Evolutionary conservation across 2,888 invertebrate genomes (phyloP), one percentile per base, ranked within the genome.

Genomic region (Hydriomena furcata): DNA sequence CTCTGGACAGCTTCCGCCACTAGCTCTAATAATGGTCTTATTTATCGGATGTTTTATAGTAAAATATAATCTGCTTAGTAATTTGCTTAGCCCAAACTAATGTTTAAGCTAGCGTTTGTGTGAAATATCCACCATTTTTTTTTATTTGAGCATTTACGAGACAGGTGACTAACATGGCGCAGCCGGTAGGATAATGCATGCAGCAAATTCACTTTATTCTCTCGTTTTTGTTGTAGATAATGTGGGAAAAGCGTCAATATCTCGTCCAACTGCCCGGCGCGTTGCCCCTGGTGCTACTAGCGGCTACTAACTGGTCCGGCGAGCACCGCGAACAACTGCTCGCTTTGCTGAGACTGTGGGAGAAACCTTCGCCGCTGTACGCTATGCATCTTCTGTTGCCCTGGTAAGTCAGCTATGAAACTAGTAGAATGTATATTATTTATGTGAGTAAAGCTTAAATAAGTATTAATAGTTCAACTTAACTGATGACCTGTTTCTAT

Each of bases 161-260:
- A 5, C 20, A 32, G 2, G 5, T n/a, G 17, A 32, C 7, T n/a
- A n/a, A n/a, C n/a, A n/a, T 32, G 32, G 25, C 37, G 37, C 37
- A 37, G 37, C 24, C 13, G 25, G 17, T 37, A 25, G 36, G 25
- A 13, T 37, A 35, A 11, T 28, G 28, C 10, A 28, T 11, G 6
- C 5, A 28, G 11, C 5, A n/a, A n/a, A n/a, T n/a, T 10, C 13
- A n/a, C n/a, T 5, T 8, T 20, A 34, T 23, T 20, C 25, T 10
- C 35, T 10, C 6, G 5, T 37, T 42, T 37, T 43, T 27, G 10
- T 43, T 36, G 2, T 52, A 94, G 91, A 94, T 97, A 38, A 91
- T 99, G 67, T 99, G 98, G 98, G 97, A 97, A 73, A 98, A 98
- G 73, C 93, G 98, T 1, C 95, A 97, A 76, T 98, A 98, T 79